A percentile compares a stretch with the other conserved stretches of the same genome.
Conservation (phyloP, 2,797 vertebrate species). For the Gambelia wislizenii region DNA sequence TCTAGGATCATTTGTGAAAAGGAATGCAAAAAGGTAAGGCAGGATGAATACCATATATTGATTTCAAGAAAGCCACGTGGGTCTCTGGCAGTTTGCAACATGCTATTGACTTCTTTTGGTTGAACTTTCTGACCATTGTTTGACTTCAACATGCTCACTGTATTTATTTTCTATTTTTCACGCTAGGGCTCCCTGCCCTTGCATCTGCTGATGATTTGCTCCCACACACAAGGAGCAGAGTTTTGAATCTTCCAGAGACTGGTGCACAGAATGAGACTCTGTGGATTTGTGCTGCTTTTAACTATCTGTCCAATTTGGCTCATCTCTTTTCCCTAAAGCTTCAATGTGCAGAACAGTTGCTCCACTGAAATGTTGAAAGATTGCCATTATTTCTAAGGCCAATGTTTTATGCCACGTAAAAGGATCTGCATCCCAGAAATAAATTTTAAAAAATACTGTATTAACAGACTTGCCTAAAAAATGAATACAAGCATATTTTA, state of each 20-base stretch:
- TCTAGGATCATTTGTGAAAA: background rate
- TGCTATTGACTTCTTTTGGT: background rate
- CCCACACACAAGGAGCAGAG: background rate
- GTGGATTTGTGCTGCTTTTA: background rate
- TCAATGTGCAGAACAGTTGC: background rate
- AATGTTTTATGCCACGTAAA: constrained; percentile 33
- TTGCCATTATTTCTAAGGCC: constrained; percentile 19
- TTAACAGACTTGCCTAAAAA: background rate
- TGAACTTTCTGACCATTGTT: constrained; percentile 21
- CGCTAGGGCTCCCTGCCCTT: constrained; percentile 10
- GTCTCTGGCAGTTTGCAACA: background rate
- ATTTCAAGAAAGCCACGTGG: background rate
- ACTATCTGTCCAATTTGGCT: constrained; percentile 17
- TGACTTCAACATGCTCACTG: constrained; percentile 16
- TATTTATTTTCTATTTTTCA: constrained; percentile 30
- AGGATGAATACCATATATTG: background rate
- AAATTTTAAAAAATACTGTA: constrained; percentile 19
- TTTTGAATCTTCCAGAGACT: background rate
- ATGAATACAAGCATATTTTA: background rate
- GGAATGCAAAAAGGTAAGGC: background rate
- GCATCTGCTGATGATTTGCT: constrained; percentile 23
- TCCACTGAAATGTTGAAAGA: constrained; percentile 6
- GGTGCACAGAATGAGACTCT: background rate
- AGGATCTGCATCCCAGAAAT: constrained; percentile 5
- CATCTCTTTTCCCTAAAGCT: background rate